Conservation (phyloP, 2,888 invertebrate genomes). For the Noctua pronuba region DNA sequence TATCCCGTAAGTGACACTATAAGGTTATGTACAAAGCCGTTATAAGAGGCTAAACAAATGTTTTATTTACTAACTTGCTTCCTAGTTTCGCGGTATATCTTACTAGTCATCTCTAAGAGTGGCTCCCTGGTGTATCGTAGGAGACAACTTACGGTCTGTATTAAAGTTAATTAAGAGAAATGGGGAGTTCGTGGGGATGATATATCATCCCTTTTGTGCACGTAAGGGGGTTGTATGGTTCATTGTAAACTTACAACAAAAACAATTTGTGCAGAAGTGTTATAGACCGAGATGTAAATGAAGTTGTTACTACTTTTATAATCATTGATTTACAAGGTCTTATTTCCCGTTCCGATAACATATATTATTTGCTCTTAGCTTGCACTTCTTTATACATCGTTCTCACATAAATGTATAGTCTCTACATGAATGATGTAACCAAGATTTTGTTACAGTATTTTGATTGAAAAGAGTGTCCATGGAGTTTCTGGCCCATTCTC, state of each 20-base stretch:
- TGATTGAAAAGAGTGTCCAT: no score
- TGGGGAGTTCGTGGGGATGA: slow-evolving; percentile 41
- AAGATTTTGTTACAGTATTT: no score
- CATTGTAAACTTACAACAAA: slow-evolving; percentile 23
- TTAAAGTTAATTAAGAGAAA: slow-evolving; percentile 60
- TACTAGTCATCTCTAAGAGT: slow-evolving; percentile 33
- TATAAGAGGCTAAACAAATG: background rate
- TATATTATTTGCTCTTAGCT: no score
- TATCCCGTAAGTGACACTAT: no score
- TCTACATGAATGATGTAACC: no score
- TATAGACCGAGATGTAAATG: background rate
- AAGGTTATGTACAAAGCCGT: background rate
- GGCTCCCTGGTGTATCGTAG: slow-evolving; percentile 47
- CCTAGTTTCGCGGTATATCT: slow-evolving; percentile 21
- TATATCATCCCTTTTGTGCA: slow-evolving; percentile 39
- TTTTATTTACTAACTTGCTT: slow-evolving; percentile 18
- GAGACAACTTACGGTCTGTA: slow-evolving; percentile 55
- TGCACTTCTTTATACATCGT: no score
- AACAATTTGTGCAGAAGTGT: background rate
- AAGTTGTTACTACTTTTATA: background rate
- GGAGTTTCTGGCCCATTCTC: no score
- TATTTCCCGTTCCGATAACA: background rate
- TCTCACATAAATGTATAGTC: no score
- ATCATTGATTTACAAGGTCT: background rate
- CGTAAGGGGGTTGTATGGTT: slow-evolving; percentile 2